These are phyloP conservation scores for Cosmia trapezina DNA, from an alignment of 2,888 invertebrate species.

Conservation along the genomic window DNA sequence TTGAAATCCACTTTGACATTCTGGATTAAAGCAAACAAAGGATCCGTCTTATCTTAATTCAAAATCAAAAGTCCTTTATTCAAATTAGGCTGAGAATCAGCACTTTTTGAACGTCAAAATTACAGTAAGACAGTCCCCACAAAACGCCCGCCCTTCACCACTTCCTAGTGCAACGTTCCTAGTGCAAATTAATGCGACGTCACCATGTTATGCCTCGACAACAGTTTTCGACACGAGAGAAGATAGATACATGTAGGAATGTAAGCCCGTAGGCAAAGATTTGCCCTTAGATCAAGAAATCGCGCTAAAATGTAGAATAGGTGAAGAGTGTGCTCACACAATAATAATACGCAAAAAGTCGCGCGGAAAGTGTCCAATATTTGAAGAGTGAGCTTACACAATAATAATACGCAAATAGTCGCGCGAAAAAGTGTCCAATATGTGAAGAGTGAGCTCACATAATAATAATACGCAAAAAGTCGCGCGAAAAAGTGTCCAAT, in stretches of 20 bases:
- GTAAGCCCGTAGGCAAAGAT: constrained; percentile 2
- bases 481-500: background rate
- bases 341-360: background rate
- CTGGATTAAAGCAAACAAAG: background rate
- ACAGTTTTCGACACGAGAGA: background rate
- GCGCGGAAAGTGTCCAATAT: background rate
- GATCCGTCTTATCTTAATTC: background rate
- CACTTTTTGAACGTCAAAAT: too few species aligned
- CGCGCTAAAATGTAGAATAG: too few species aligned
- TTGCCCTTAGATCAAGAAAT: background rate
- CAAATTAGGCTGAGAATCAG: too few species aligned
- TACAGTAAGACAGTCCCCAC: too few species aligned
- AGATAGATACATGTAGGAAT: background rate
- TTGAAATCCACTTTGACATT: background rate
- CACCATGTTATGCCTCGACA: too few species aligned
- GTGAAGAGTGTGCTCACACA: too few species aligned
- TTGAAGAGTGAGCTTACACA: background rate
- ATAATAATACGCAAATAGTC: background rate
- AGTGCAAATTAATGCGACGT: background rate
- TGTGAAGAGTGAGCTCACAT: background rate
- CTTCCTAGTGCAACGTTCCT: too few species aligned
- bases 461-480: background rate
- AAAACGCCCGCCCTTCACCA: too few species aligned
- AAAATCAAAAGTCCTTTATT: too few species aligned
- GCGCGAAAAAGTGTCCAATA: background rate